Evolutionary conservation across 2,888 invertebrate genomes (phyloP), one percentile per base, ranked within the genome.

Genomic region (Drosophila multiciliata): DNA sequence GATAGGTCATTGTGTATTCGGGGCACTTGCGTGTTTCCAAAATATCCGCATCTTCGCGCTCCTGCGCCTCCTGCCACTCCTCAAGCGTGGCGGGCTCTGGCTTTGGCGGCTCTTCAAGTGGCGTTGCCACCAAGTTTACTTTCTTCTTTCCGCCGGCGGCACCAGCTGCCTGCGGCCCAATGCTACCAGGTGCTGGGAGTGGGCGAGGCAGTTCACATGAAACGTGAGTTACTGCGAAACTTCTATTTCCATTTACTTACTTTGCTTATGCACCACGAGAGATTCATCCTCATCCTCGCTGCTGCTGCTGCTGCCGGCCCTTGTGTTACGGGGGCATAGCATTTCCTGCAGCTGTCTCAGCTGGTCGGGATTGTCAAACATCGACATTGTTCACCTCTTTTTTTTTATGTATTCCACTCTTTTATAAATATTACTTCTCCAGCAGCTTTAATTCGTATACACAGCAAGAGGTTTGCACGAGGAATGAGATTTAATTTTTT

Each of bases 1-100:
- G 96, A 92, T 97, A 98, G 78, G 95, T 95, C 92, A 98, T 96
- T 42, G 96, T 95, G 93, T 97, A 98, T 78, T 95, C 94, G 0
- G 97, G 97, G 29, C 94, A 93, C 90, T 95, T 94, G 50, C 96
- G 94, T 68, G 95, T 95, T 78, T 96, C 95, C 26, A 94, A 87
- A 17, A 93, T 90, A 7, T 95, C 94, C 1, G 94, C 94, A 48
- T 95, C 94, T 78, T 94, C 94, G 26, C 94, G 93, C n/a, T 93
- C 94, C 75, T 95, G 94, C 61, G 93, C 92, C 45, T 84, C 80
- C 45, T 92, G 83, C 93, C 93, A 94, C 85, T 92, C 90, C 82
- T 92, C 89, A 40, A 92, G 75, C 23, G 76, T 87, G 11, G 76
- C 86, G 0, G 89, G 82, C 49, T 67, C 73, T 33, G 80, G 58